phyloP scores from a whole-genome alignment of 1,140 invertebrate species.

The Vanessa atalanta region DNA sequence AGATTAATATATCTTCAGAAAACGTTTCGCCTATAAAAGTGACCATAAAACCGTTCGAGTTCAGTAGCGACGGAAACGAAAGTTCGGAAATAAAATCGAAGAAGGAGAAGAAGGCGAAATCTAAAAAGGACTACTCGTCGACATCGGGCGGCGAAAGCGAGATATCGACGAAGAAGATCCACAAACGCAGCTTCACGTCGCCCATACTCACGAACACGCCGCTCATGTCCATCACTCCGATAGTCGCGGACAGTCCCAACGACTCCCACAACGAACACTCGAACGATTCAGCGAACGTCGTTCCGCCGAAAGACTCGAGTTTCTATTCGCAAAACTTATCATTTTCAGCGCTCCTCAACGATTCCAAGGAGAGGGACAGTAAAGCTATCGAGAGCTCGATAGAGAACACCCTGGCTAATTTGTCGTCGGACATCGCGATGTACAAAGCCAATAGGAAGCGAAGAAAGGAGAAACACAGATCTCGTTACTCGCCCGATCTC shows the following conservation, averaged over 20 bases:
- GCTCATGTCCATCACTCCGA: constrained; percentile 78
- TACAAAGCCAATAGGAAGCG: constrained; percentile 83
- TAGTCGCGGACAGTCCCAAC: constrained; percentile 77
- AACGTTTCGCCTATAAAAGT: constrained; percentile 81
- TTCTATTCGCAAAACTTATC: constrained; percentile 73
- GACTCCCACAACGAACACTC: constrained; percentile 73
- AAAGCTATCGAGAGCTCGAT: constrained; percentile 74
- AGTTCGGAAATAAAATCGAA: constrained; percentile 54
- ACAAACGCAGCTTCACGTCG: constrained; percentile 77
- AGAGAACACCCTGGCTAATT: constrained; percentile 66
- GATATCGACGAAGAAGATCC: constrained; percentile 63
- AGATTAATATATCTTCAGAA: constrained; percentile 50
- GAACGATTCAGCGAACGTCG: constrained; percentile 50
- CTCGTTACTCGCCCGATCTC: constrained; percentile 85
- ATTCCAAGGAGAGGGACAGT: constrained; percentile 67
- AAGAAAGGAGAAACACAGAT: constrained; percentile 85
- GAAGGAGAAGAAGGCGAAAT: constrained; percentile 58
- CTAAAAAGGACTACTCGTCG: constrained; percentile 64
- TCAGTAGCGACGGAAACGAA: constrained; percentile 65
- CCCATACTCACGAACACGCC: constrained; percentile 77
- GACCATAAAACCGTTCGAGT: constrained; percentile 82
- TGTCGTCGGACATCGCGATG: constrained; percentile 72
- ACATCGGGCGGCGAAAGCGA: constrained; percentile 51
- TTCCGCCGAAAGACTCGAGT: constrained; percentile 58
- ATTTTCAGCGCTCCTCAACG: constrained; percentile 73